Percentiles rank a stretch among this genome's conserved stretches.
These are phyloP conservation scores for Palythoa grandiflora DNA, from an alignment of 92 coral and sea anemone genomes.

Conservation along the genomic window DNA sequence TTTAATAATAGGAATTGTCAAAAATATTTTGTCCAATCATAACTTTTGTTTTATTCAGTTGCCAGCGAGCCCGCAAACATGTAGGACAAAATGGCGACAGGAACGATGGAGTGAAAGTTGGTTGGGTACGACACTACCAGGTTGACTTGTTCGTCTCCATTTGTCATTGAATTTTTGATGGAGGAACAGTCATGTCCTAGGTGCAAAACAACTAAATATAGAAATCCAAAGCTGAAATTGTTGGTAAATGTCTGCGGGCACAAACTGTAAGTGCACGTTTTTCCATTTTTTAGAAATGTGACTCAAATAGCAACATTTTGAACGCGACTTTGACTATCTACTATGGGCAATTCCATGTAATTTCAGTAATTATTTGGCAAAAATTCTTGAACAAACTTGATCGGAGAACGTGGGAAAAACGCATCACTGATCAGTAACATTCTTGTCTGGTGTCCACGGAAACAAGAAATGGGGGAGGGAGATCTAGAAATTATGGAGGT, in stretches of 20 bases:
- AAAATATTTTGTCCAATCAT: conserved; percentile 17
- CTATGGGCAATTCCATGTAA: no score
- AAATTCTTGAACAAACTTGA: no score
- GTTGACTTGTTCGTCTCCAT: not conserved
- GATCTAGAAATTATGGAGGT: no score
- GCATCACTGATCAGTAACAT: no score
- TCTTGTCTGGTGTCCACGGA: no score
- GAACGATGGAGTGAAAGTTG: not conserved
- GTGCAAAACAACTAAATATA: conserved; percentile 94
- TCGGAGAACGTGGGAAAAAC: no score
- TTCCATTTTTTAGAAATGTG: no score
- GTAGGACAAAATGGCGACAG: not conserved
- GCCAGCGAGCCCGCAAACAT: conserved; percentile 22
- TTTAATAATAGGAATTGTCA: conserved; percentile 1
- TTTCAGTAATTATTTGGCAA: no score
- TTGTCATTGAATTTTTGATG: conserved; percentile 37
- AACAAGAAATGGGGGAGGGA: no score
- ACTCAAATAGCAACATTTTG: no score
- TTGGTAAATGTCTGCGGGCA: conserved; percentile 98
- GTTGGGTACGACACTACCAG: no score
- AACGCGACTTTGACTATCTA: no score
- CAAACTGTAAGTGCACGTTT: conserved; percentile 81
- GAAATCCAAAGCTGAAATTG: conserved; percentile 95
- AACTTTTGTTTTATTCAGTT: not conserved
- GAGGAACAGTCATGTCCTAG: conserved; percentile 95